Evolutionary conservation across 2,888 invertebrate genomes (phyloP), one percentile per base, ranked within the genome.

Genomic region (Acanthopleura granulata): DNA sequence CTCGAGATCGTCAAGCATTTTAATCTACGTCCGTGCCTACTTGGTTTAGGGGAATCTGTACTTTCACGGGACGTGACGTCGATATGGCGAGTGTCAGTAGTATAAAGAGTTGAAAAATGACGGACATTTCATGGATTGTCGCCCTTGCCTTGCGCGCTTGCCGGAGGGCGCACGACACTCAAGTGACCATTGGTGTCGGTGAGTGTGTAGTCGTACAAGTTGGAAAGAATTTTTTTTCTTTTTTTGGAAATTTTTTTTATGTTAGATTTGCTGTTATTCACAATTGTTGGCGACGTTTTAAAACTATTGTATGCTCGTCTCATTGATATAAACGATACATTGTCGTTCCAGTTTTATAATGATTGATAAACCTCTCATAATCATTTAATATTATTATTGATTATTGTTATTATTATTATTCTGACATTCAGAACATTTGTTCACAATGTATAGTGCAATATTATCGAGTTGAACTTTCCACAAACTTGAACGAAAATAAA

Each of bases 371-470:
- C 22, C n/a, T 57, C 57, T 57, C 57, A 57, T 57, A 57, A 22
- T 57, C 57, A 57, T 57, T 18, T n/a, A n/a, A n/a, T 57, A 57
- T 22, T 22, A 57, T 57, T 57, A 57, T 57, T 57, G 22, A 57
- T 57, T 57, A 57, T n/a, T 57, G 18, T 40, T 40, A 66, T 27
- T 66, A 27, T 27, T 27, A 27, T 66, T 66, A 66, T 66, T 66
- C 22, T 66, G 29, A 66, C 29, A 27, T 66, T 27, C 16, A 66
- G 29, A 66, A 27, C 66, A 66, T 66, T 57, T 66, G 27, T 66
- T 66, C 66, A 66, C 66, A 27, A 66, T 66, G 66, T 66, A 66
- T 66, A 66, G 66, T 66, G 66, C 66, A 66, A 66, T 66, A 66
- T 66, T 66, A 66, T 66, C 66, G 66, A 66, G 66, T 66, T 66